Conservation (phyloP, 2,888 invertebrate species). For the Melieria picta region DNA sequence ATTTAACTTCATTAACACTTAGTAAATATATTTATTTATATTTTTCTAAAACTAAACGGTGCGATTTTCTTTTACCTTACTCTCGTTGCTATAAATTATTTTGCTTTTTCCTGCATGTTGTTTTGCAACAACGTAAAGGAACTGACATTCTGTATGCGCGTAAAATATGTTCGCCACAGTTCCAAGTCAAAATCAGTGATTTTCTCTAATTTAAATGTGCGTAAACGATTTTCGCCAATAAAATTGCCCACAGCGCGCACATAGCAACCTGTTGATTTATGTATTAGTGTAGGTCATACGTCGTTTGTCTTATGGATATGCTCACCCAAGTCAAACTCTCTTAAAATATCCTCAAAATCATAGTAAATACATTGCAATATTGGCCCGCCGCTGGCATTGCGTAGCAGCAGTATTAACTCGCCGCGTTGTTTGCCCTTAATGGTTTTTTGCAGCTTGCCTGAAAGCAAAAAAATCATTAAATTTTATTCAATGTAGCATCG, state of each 20-base stretch:
- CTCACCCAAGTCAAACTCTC: conserved; percentile 31
- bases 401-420: conserved; percentile 54
- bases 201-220: conserved; percentile 53
- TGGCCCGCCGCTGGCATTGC: conserved; percentile 53
- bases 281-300: not conserved
- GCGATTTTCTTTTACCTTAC: no score
- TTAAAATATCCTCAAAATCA: conserved; percentile 52
- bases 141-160: conserved; percentile 58
- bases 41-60: not conserved
- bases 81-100: no score
- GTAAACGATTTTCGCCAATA: conserved; percentile 53
- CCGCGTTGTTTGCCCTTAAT: conserved; percentile 52
- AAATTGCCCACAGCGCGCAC: conserved; percentile 58
- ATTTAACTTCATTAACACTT: not conserved
- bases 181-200: conserved; percentile 43
- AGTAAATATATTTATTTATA: not conserved
- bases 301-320: not conserved
- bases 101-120: not conserved
- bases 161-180: conserved; percentile 44
- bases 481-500: not conserved
- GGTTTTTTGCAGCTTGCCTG: conserved; percentile 58
- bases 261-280: conserved; percentile 48
- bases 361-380: conserved; percentile 59
- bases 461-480: conserved; percentile 5
- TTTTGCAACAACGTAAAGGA: conserved; percentile 55